Evolutionary conservation across 2,113 vertebrate species (phyloP), one percentile per base, ranked within the genome.

Genomic region (Cepphus grylle): DNA sequence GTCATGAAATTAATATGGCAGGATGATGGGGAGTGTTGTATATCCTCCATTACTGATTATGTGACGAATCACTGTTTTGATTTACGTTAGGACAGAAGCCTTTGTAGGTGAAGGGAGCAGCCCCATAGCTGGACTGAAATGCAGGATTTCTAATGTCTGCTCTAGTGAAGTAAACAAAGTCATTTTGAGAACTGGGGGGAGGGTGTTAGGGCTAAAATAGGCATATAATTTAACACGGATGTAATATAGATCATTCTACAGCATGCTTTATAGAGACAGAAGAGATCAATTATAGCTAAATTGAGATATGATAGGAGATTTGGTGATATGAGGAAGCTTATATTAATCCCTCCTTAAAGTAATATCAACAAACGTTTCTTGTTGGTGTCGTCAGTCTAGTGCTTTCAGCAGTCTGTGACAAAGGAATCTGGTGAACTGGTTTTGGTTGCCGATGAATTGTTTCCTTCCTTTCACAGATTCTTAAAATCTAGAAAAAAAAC

Each of bases 281-380:
- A 80, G n/a, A 95, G 92, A 95, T 95, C 93, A 96, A 95, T 96
- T 96, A 94, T 81, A 86, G 79, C 76, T 94, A 95, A 96, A 95
- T 47, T 94, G 80, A 95, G 92, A 80, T 92, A 90, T 86, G 71
- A 94, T 93, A 74, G 73, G 78, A 91, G 74, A 94, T 94, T 96
- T 88, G 93, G 71, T 58, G 71, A 90, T 90, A 95, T 36, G 38
- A 86, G 79, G 67, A 90, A 93, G 79, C 67, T 94, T 88, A 95
- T 93, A 95, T 94, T 95, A 96, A 95, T 94, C 81, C 85, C 45
- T 80, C 29, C 45, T 90, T 90, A 93, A 93, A 79, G 79, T 83
- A 66, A 50, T 92, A 96, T 90, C 5, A 32, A 93, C 83, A 92
- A 93, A 74, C 3, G 3, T 92, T 96, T 45, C 40, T 86, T 11